These are phyloP conservation scores for Limnephilus auricula DNA, from an alignment of 2,888 invertebrate genomes.

Conservation along the genomic window DNA sequence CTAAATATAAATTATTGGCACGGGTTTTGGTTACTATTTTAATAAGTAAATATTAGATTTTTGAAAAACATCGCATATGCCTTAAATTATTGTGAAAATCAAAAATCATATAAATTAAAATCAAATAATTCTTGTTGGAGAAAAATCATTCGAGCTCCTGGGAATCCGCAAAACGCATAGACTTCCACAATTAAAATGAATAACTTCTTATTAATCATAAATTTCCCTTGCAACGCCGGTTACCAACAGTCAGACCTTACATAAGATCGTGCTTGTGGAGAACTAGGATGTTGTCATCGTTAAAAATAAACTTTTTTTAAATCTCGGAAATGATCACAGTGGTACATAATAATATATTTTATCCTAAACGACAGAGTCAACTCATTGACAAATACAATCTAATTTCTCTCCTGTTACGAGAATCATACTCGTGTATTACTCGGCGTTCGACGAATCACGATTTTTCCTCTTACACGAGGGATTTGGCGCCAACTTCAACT, in stretches of 20 bases:
- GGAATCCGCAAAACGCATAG: neutral
- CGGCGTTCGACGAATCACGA: slow-evolving; percentile 32
- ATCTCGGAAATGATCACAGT: neutral
- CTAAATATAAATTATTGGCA: neutral
- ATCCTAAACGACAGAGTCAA: neutral
- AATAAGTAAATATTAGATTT: too few relatives aligned
- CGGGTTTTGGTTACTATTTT: neutral
- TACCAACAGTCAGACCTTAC: neutral
- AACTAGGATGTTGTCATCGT: neutral
- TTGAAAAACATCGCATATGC: too few relatives aligned
- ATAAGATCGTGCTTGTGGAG: neutral
- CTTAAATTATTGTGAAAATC: too few relatives aligned
- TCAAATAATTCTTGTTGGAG: too few relatives aligned
- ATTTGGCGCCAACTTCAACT: slow-evolving; percentile 7
- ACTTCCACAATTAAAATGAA: neutral
- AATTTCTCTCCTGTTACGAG: slow-evolving; percentile 10
- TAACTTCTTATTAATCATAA: neutral
- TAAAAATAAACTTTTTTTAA: neutral
- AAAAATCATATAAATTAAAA: too few relatives aligned
- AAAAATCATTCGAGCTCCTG: neutral
- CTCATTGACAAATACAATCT: slow-evolving; percentile 32
- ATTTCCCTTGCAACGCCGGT: neutral
- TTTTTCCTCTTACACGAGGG: slow-evolving; percentile 21
- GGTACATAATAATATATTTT: neutral
- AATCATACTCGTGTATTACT: slow-evolving; percentile 37